Evolutionary conservation across 2,113 vertebrate species (phyloP), one percentile per base, ranked within the genome.

Genomic region (Rhombomys opimus): DNA sequence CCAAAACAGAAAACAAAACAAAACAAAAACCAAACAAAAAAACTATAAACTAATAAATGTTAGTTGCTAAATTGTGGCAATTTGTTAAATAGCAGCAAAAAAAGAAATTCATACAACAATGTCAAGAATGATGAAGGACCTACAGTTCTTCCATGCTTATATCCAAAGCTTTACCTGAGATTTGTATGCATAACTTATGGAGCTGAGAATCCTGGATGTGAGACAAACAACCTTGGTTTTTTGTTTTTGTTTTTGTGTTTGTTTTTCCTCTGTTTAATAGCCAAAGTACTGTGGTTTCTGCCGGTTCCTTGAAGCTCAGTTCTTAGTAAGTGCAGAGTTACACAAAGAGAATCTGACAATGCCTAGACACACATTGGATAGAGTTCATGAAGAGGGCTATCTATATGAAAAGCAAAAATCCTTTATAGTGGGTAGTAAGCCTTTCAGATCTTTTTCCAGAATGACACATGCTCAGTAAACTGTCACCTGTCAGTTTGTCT

Each of bases 401-500:
- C 13, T 41, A 35, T 2, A 76, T 8, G 67, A 10, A n/a, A 89
- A 89, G 88, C 15, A 94, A 65, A 95, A 52, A 73, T 67, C 14
- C 61, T 59, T 75, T 72, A 30, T 73, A 91, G n/a, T 11, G 27
- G 68, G 1, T 32, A 67, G 52, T 32, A 84, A 72, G 30, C 4
- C 15, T 94, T 8, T 10, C 32, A 65, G 67, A 61, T 13, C n/a
- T 92, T 91, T 4, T 17, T 30, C 13, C n/a, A 93, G 77, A 38
- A 0, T 38, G 65, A 96, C 85, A 63, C n/a, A 65, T n/a, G 6
- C 68, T 59, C 75, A 87, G 75, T 93, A 95, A 93, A 81, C 2
- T 85, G 11, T 81, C 59, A 41, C n/a, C 54, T 25, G 76, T 89
- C 78, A 92, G 12, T 80, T 12, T 78, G 3, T 8, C 59, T 50